phyloP scores from a whole-genome alignment of 2,888 invertebrate species.

The Drosophila mulleri region DNA sequence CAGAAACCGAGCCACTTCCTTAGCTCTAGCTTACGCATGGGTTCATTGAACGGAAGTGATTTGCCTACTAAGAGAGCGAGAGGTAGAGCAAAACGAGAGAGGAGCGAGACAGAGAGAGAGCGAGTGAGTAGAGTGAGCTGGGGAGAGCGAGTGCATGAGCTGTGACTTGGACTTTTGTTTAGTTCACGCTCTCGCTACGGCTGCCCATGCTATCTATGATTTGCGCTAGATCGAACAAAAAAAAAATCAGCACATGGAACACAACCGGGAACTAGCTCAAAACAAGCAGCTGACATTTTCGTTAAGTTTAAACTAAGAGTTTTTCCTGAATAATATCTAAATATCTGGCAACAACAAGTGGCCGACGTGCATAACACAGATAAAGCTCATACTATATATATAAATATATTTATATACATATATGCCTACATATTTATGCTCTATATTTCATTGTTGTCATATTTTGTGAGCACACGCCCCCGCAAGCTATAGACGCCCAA shows the following conservation, averaged over 20 bases:
- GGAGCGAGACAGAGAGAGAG: conserved; percentile 6
- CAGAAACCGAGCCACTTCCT: conserved; percentile 55
- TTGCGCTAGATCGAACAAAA: conserved; percentile 31
- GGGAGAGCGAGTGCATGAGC: conserved; percentile 13
- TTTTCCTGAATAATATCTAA: background rate
- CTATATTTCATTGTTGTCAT: conserved; percentile 63
- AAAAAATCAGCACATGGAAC: conserved; percentile 15
- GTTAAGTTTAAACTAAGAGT: background rate
- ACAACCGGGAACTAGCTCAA: conserved; percentile 4
- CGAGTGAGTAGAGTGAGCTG: conserved; percentile 1
- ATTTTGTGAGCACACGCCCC: conserved; percentile 56
- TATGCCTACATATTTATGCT: conserved; percentile 22
- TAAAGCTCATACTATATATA: background rate
- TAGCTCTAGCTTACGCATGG: conserved; percentile 82
- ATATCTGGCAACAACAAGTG: conserved; percentile 41
- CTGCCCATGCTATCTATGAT: conserved; percentile 36
- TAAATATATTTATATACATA: background rate
- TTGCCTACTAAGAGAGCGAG: conserved; percentile 67
- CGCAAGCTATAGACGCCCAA: conserved; percentile 43
- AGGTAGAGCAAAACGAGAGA: conserved; percentile 12
- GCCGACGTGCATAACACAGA: background rate
- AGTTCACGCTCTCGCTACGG: conserved; percentile 1
- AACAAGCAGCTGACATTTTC: conserved; percentile 2
- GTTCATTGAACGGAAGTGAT: conserved; percentile 84
- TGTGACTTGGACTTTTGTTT: conserved; percentile 24